These are phyloP conservation scores for Dasyprocta punctata DNA, from an alignment of 2,113 vertebrate genomes.

Conservation along the genomic window DNA sequence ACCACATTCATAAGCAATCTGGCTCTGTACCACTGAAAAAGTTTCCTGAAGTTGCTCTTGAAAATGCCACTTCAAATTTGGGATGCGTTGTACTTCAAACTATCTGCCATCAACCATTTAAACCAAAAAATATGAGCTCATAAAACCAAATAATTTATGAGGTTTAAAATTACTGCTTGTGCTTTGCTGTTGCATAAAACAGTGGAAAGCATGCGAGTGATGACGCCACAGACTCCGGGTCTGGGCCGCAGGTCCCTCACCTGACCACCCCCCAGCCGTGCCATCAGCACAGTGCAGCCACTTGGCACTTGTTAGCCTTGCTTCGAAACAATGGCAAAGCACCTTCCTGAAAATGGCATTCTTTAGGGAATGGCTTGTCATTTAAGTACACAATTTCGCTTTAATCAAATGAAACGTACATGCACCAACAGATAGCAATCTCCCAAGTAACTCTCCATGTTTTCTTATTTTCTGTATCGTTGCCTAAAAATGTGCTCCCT, in stretches of 20 bases:
- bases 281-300: neutral
- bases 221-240: neutral
- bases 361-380: neutral
- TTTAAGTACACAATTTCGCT: neutral
- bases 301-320: neutral
- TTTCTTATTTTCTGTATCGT: neutral
- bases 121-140: neutral
- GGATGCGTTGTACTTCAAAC: neutral
- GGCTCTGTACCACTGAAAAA: neutral
- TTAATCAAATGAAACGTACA: neutral
- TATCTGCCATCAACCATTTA: neutral
- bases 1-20: fast-evolving
- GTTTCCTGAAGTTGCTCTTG: neutral
- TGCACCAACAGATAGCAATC: neutral
- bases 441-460: neutral
- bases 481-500: neutral
- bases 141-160: neutral
- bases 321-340: neutral
- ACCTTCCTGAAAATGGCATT: neutral
- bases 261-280: neutral
- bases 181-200: neutral
- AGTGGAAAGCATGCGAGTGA: fast-evolving
- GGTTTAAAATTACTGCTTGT: neutral
- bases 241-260: neutral
- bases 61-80: neutral